These are phyloP conservation scores for Cataglyphis rosenhaueri DNA, from an alignment of 2,888 invertebrate species.

Conservation along the genomic window DNA sequence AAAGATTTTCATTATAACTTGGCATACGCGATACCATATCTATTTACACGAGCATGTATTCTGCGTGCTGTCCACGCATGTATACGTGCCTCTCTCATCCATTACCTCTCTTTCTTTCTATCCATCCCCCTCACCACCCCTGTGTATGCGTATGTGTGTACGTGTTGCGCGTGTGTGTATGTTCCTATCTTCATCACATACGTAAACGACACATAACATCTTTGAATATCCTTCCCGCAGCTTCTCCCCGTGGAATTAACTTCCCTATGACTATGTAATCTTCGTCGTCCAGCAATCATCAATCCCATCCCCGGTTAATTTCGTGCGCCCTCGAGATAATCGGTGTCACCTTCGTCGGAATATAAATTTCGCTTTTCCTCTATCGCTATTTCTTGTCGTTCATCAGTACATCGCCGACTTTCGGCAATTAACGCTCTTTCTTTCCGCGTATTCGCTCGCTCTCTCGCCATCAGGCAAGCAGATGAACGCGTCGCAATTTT, in stretches of 20 bases:
- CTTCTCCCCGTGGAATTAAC: slow-evolving; percentile 48
- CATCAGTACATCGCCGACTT: background rate
- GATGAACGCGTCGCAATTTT: slow-evolving; percentile 11
- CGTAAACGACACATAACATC: slow-evolving; percentile 75
- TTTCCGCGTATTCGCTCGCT: background rate
- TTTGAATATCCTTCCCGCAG: slow-evolving; percentile 62
- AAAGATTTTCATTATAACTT: slow-evolving; percentile 63
- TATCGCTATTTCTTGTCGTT: background rate
- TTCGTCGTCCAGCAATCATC: slow-evolving; percentile 61
- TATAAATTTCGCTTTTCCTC: slow-evolving; percentile 18
- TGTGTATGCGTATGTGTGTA: slow-evolving; percentile 22
- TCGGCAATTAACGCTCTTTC: slow-evolving; percentile 1
- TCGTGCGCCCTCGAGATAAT: slow-evolving; percentile 61
- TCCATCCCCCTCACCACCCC: background rate
- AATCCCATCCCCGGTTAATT: slow-evolving; percentile 55
- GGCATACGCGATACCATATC: slow-evolving; percentile 61
- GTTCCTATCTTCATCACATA: slow-evolving; percentile 70
- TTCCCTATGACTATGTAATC: slow-evolving; percentile 61
- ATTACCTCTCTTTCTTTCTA: background rate
- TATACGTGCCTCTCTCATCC: slow-evolving; percentile 30
- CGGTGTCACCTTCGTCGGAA: slow-evolving; percentile 60
- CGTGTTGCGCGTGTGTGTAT: slow-evolving; percentile 60
- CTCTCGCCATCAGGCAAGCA: background rate
- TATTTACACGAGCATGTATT: slow-evolving; percentile 67
- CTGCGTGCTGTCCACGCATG: slow-evolving; percentile 53